Conservation (phyloP, 2,888 invertebrate species). For the Lasioglossum lativentre region DNA sequence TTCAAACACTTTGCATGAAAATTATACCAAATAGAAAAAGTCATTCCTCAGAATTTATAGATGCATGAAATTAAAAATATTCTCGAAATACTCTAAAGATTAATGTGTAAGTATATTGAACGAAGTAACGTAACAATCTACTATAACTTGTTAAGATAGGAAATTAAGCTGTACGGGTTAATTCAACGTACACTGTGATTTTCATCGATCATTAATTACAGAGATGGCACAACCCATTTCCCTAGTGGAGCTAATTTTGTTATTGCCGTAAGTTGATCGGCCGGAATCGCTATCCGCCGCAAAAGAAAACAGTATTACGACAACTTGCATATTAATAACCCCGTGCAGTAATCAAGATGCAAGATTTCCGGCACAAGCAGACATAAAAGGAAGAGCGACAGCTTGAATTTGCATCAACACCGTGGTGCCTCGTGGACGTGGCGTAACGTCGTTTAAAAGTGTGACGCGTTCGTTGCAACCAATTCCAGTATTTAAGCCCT, state of each 20-base stretch:
- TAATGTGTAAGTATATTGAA: background rate
- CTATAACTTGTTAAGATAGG: background rate
- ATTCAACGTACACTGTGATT: background rate
- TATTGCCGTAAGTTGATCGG: background rate
- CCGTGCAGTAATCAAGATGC: background rate
- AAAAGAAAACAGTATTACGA: background rate
- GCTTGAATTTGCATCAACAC: background rate
- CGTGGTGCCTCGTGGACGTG: slow-evolving; percentile 15
- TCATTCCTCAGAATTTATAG: background rate
- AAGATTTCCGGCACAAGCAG: slow-evolving; percentile 1
- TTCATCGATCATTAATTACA: slow-evolving; percentile 3
- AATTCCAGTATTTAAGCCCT: slow-evolving; percentile 59
- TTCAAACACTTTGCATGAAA: background rate
- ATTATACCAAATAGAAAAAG: background rate
- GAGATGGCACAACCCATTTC: background rate
- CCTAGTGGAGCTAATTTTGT: background rate
- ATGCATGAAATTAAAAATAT: too few species aligned
- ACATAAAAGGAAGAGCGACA: background rate
- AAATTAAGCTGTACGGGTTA: background rate
- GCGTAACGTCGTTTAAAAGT: slow-evolving; percentile 50
- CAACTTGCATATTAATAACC: background rate
- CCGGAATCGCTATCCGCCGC: background rate
- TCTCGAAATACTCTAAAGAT: background rate
- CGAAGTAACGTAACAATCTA: background rate
- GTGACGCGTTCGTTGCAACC: slow-evolving; percentile 48